Evolutionary conservation across 2,113 vertebrate genomes (phyloP).

Genomic region (Manacus vitellinus): DNA sequence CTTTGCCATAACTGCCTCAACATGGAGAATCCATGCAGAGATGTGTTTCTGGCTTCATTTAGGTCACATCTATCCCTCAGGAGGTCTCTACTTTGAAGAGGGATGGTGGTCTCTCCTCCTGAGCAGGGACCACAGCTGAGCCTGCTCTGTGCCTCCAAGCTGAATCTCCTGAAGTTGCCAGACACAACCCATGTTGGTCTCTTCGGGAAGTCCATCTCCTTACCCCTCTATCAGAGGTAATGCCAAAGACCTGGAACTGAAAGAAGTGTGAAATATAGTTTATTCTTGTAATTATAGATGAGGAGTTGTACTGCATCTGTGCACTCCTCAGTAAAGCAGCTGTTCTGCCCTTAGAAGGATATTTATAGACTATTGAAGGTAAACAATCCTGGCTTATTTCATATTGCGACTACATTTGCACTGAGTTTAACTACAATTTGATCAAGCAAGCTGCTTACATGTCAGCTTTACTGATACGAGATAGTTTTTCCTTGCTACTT

Average conservation of each 20-base stretch:
- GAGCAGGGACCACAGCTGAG: accelerated
- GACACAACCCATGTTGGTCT: accelerated
- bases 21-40: accelerated
- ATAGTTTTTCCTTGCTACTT: slow-evolving; percentile 4
- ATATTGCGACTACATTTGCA: neutral
- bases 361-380: slow-evolving; percentile 59
- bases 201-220: neutral
- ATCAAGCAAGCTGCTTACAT: slow-evolving; percentile 44
- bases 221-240: neutral
- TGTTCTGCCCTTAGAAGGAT: slow-evolving; percentile 61
- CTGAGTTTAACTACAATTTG: neutral
- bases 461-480: slow-evolving; percentile 18
- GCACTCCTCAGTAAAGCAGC: slow-evolving; percentile 43
- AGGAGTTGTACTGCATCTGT: neutral
- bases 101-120: neutral
- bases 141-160: neutral
- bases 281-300: neutral
- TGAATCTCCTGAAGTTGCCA: neutral
- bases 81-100: neutral
- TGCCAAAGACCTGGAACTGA: neutral
- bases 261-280: neutral
- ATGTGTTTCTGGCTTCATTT: neutral
- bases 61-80: neutral
- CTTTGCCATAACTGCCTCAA: neutral
- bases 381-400: slow-evolving; percentile 53